phyloP scores from a whole-genome alignment of 1,140 invertebrate species.

The honey bee (Apis mellifera) region Amel_HAv3.1 CM009939.2:9296501-9297000 shows the following conservation, averaged over 20 bases:
- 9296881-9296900: background rate
- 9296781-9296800: background rate
- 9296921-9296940: background rate
- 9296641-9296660: background rate
- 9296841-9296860: conserved; percentile 3
- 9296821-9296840: background rate
- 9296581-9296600: background rate
- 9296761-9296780: background rate
- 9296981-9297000: background rate
- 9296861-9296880: background rate
- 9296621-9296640: background rate
- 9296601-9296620: background rate
- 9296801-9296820: background rate
- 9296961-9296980: background rate
- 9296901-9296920: too few species aligned
- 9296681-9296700: conserved; percentile 8
- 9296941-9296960: background rate
- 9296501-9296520: background rate
- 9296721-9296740: conserved; percentile 14
- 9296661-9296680: background rate
- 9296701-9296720: background rate
- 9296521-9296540: too few species aligned
- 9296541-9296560: too few species aligned
- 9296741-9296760: background rate
- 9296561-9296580: too few species aligned